Percentiles rank a stretch among this genome's conserved stretches.
Evolutionary conservation across 1,140 invertebrate genomes (phyloP).

Genomic region (Lucilia sericata): DNA sequence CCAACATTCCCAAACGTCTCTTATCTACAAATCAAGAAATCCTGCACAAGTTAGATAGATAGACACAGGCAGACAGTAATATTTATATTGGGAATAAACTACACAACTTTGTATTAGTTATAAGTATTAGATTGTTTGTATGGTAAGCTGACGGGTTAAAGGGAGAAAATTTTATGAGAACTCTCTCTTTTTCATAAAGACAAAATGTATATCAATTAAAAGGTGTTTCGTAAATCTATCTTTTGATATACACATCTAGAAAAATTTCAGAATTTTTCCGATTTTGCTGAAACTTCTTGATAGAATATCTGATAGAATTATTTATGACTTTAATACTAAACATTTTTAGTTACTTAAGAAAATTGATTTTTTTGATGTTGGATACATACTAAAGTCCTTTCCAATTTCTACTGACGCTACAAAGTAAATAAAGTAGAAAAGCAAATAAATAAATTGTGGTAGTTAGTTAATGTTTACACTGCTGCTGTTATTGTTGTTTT

Average conservation of each 20-base stretch:
- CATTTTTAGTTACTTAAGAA: no score
- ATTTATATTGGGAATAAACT: slow-evolving; percentile 6
- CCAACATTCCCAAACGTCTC: not conserved
- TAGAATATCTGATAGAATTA: no score
- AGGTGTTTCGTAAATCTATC: no score
- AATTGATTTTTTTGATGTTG: no score
- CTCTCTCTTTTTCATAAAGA: no score
- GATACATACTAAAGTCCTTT: not conserved
- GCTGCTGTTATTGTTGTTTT: not conserved
- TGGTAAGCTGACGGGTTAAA: not conserved
- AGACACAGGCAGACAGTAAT: not conserved
- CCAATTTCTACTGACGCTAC: not conserved
- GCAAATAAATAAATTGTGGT: slow-evolving; percentile 17
- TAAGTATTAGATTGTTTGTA: slow-evolving; percentile 1
- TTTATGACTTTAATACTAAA: no score
- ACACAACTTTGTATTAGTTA: not conserved
- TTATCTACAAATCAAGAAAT: not conserved
- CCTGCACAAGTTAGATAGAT: not conserved
- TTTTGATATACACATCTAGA: no score
- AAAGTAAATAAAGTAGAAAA: not conserved
- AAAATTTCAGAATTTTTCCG: no score
- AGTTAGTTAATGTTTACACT: not conserved
- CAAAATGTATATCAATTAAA: no score
- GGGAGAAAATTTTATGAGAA: no score
- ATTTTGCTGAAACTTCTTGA: no score